Evolutionary conservation across 1,140 invertebrate species (phyloP), one percentile per base, ranked within the genome.

Genomic region (Drosophila azteca): DNA sequence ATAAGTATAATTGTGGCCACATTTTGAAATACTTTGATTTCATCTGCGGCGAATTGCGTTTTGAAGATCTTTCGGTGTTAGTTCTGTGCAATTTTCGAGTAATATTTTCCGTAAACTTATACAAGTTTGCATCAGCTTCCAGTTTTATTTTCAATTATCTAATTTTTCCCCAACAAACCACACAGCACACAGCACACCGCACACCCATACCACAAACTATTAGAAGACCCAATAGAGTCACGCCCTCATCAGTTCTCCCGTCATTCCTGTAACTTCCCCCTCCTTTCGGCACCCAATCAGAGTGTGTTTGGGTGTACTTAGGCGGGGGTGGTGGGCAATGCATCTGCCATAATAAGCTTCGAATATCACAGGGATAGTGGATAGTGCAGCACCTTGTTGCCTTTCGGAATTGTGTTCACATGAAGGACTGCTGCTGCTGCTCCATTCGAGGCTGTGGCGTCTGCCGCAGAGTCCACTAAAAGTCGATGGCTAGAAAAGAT

Each of bases 81-180:
- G 57, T 26, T 24, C 22, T 24, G n/a, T n/a, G n/a, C n/a, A 22
- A 22, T 22, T 64, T 67, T 6, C 31, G 24, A 24, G n/a, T n/a
- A n/a, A n/a, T n/a, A n/a, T n/a, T n/a, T 20, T 20, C 11, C 35
- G 43, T 50, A 41, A 41, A 35, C 20, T 57, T 46, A 50, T 73
- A n/a, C n/a, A 64, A 24, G 46, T 68, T 59, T 26, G 63, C 45
- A 68, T 58, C 57, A 61, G 63, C 20, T 67, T 50, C 51, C 26
- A 29, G 63, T 68, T 57, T 62, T 51, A 57, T 68, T 76, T 75
- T 76, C 57, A 68, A 76, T 62, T 76, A 76, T 76, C 63, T 62
- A 68, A 68, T 76, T 76, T 76, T 26, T 39, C 39, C 9, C 53
- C 52, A 44, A 29, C 41, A 41, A 20, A 35, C 22, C 26, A 35